phyloP scores from a whole-genome alignment of 2,113 vertebrate species.

The Rhipidura dahli region DNA sequence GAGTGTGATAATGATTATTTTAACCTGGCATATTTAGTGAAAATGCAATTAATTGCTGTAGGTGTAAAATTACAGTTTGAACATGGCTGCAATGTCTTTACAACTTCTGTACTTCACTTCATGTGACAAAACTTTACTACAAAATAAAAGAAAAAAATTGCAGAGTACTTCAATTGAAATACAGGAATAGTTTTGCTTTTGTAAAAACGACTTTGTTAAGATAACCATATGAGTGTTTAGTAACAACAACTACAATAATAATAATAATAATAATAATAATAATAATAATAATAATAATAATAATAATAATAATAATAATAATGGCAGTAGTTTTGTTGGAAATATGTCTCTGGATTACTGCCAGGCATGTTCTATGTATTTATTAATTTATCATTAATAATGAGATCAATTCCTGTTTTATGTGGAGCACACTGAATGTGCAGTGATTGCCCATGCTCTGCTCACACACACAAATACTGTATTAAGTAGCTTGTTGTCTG shows the following conservation, averaged over 20 bases:
- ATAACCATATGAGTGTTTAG: not conserved
- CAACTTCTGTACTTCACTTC: not conserved
- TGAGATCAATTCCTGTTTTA: not conserved
- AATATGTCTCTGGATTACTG: not conserved
- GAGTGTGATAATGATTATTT: not conserved
- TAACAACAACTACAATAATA: not conserved
- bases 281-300: not conserved
- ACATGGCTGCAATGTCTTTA: not conserved
- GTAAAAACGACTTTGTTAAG: not conserved
- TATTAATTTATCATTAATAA: not conserved
- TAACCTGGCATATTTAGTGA: not conserved
- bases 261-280: not conserved
- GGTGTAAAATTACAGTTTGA: not conserved
- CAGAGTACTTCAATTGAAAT: not conserved
- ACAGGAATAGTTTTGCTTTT: not conserved
- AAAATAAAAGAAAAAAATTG: not conserved
- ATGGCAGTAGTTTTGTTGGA: not conserved
- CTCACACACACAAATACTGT: not conserved
- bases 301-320: not conserved
- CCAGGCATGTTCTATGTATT: not conserved
- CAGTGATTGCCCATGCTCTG: not conserved
- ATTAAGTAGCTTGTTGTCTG: not conserved
- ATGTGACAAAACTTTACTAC: not conserved
- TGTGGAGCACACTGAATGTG: accelerated
- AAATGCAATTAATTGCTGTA: not conserved